These are phyloP conservation scores for Ailurus styani DNA, from an alignment of 2,113 vertebrate genomes.

Conservation along the genomic window DNA sequence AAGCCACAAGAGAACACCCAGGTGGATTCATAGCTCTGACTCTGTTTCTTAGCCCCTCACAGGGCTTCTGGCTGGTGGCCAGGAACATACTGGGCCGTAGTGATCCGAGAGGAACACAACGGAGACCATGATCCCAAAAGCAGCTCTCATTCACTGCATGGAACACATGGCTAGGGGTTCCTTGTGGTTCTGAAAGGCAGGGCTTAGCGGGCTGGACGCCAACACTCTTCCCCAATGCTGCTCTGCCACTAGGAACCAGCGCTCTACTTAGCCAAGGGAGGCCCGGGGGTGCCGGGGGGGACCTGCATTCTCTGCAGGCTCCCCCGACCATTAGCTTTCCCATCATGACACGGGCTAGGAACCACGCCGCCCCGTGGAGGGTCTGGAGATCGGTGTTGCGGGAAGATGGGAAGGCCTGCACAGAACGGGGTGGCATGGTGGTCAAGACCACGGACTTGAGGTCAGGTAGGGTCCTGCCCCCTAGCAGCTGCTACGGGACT, in stretches of 20 bases:
- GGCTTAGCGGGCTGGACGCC: rapidly evolving
- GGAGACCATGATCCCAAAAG: background rate
- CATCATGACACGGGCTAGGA: rapidly evolving
- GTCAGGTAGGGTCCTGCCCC: background rate
- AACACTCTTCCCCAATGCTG: rapidly evolving
- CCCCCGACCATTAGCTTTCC: background rate
- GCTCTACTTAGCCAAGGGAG: background rate
- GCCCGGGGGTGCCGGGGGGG: rapidly evolving
- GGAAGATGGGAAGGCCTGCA: background rate
- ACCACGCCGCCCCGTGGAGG: background rate
- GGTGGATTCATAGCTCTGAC: background rate
- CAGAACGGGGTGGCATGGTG: rapidly evolving
- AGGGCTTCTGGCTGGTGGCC: background rate
- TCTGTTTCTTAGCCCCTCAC: background rate
- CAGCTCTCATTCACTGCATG: background rate
- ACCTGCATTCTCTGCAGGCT: background rate
- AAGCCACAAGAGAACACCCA: background rate
- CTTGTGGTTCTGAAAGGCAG: background rate
- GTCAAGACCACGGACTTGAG: background rate
- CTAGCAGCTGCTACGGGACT: no score
- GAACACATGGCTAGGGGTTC: background rate
- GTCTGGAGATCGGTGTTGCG: background rate
- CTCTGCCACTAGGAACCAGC: no score
- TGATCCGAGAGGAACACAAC: background rate
- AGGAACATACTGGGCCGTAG: background rate